Evolutionary conservation across 2,797 vertebrate genomes (phyloP).

Genomic region (Hoplostethus mediterraneus): DNA sequence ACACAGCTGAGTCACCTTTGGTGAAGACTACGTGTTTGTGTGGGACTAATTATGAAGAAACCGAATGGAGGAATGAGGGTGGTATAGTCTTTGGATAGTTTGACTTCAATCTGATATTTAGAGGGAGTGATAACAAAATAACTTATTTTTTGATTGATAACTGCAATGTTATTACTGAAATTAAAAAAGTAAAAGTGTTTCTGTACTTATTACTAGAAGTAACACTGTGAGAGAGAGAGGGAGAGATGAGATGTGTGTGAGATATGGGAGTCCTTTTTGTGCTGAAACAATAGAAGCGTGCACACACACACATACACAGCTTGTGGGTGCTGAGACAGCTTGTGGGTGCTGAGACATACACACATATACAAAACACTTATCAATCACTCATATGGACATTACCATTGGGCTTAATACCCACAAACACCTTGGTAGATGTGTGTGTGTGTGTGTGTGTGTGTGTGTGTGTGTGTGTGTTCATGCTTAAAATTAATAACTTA

Average conservation of each 20-base stretch:
- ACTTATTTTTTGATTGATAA: too few species aligned
- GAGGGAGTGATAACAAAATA: too few species aligned
- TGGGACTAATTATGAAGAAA: too few species aligned
- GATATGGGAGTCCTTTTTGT: background rate
- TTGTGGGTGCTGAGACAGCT: background rate
- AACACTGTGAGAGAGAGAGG: conserved; percentile 1
- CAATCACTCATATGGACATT: conserved; percentile 11
- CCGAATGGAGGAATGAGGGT: too few species aligned
- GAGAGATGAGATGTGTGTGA: conserved; percentile 6
- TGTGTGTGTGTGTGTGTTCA: conserved; percentile 26
- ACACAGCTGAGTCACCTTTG: too few species aligned
- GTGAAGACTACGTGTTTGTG: too few species aligned
- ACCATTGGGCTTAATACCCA: background rate
- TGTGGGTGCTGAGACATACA: background rate
- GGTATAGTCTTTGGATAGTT: too few species aligned
- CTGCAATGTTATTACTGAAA: too few species aligned
- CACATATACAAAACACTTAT: background rate
- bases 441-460: background rate
- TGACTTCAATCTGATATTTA: too few species aligned
- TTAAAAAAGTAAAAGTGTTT: too few species aligned
- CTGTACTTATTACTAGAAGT: conserved; percentile 13
- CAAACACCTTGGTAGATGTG: conserved; percentile 12
- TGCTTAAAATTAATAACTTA: conserved; percentile 44
- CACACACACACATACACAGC: background rate
- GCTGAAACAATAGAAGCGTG: conserved; percentile 5